Conservation (phyloP, 1,140 invertebrate genomes). For the Brachionus rotundiformis region DNA sequence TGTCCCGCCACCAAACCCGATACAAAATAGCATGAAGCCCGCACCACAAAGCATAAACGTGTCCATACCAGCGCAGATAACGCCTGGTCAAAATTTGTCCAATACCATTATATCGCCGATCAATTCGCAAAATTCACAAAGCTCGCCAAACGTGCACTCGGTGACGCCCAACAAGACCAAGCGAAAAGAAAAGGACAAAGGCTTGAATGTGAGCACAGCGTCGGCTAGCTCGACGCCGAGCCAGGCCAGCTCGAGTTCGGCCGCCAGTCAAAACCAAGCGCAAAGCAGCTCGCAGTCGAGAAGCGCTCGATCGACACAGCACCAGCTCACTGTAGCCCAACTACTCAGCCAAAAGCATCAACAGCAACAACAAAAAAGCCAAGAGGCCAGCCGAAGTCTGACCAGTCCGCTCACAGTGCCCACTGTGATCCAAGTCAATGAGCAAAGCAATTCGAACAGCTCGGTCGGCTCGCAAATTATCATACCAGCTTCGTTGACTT, state of each 20-base stretch:
- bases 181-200: conserved; percentile 13
- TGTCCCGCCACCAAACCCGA: neutral
- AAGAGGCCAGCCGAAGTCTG: neutral
- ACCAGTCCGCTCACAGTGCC: conserved; percentile 13
- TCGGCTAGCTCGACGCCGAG: neutral
- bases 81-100: neutral
- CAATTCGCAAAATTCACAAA: conserved; percentile 14
- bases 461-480: neutral
- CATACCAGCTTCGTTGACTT: conserved; percentile 4
- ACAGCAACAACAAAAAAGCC: conserved; percentile 29
- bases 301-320: conserved; percentile 16
- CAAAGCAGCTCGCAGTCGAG: neutral
- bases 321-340: conserved; percentile 47
- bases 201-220: neutral
- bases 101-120: conserved; percentile 11
- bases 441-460: neutral
- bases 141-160: neutral
- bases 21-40: neutral
- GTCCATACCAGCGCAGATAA: neutral
- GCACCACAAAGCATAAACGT: neutral
- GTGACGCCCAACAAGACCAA: neutral
- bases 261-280: neutral
- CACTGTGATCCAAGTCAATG: neutral
- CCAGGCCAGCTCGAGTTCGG: neutral
- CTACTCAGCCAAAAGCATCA: conserved; percentile 48